A percentile compares a stretch with the other conserved stretches of the same genome.
phyloP scores from a whole-genome alignment of 2,797 vertebrate genomes.

The Enteromius viviparus region DNA sequence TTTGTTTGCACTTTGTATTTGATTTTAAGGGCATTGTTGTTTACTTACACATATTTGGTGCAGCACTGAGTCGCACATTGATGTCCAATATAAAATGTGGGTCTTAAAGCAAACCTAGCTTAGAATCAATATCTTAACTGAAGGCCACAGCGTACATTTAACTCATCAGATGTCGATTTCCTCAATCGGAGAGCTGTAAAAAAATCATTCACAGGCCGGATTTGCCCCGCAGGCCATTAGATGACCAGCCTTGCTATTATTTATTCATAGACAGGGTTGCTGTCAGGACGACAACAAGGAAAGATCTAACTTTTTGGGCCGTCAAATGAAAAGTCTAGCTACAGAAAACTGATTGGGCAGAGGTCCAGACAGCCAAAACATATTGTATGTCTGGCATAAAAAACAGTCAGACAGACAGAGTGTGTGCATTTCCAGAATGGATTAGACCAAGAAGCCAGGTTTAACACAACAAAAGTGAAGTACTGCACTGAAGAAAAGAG shows the following conservation, averaged over 20 bases:
- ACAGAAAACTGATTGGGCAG: not conserved
- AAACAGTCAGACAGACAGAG: conserved; percentile 36
- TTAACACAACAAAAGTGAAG: conserved; percentile 33
- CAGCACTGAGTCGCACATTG: not conserved
- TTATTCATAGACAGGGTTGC: not conserved
- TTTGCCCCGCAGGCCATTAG: conserved; percentile 11
- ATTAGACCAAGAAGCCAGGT: conserved; percentile 10
- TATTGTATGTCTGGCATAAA: conserved; percentile 13
- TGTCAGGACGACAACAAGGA: not conserved
- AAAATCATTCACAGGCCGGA: conserved; percentile 10
- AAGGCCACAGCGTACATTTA: not conserved
- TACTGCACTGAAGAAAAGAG: conserved; percentile 18
- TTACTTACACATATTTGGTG: conserved; percentile 1
- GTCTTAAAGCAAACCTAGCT: not conserved
- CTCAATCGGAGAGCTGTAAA: not conserved
- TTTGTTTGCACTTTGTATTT: not conserved
- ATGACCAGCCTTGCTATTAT: not conserved
- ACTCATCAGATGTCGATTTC: not conserved
- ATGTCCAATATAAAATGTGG: conserved; percentile 9
- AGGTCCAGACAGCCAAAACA: conserved; percentile 15
- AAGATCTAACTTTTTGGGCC: not conserved
- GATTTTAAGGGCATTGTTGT: not conserved
- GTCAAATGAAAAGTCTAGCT: conserved; percentile 4
- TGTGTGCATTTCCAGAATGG: conserved; percentile 24
- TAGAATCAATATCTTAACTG: not conserved